Base-by-base conservation (phyloP, 2,113 vertebrate genomes). In the Egretta garzetta region DNA sequence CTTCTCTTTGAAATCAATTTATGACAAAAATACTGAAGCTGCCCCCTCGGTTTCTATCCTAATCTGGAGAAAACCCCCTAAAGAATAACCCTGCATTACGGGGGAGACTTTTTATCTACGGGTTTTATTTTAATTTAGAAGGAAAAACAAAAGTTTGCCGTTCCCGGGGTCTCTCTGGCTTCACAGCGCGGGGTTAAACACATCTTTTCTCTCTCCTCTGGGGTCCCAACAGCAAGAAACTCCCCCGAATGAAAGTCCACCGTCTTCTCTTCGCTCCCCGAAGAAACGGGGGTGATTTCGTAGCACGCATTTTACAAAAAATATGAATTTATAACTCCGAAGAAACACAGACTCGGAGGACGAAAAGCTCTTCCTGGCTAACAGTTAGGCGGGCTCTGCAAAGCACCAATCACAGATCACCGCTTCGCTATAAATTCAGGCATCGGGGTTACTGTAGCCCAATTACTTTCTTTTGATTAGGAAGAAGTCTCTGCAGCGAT, bases 351-450 rank as follows among this genome's bases (percentile, higher is more conserved):
- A 95, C 86, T 93, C 72, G 49, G 79, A 94, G 94, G 70, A 93
- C 94, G 96, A 96, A 43, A 93, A 97, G 96, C 88, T 95, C 92
- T 97, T 97, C 66, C 96, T 91, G 82, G 96, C 95, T 94, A 91
- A 96, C 95, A 66, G 97, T 97, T 93, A 96, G 95, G 98, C 98
- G 97, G 97, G 95, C 85, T 79, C 96, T 93, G 75, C 95, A 96
- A 97, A 92, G 96, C 97, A 97, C 98, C 98, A 98, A 98, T 98
- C 98, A 98, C 75, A 96, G 97, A 91, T 92, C 98, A 97, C 96
- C 97, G 71, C 96, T 95, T 90, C 97, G 96, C 98, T 98, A 98
- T 98, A 98, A 98, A 98, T 98, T 98, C 96, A 96, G 97, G 93
- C 92, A 98, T 93, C 97, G 75, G 96, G 76, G 71, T 94, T 93